Evolutionary conservation across 2,113 vertebrate species (phyloP), one percentile per base, ranked within the genome.

Genomic region (Chaetops frenatus): DNA sequence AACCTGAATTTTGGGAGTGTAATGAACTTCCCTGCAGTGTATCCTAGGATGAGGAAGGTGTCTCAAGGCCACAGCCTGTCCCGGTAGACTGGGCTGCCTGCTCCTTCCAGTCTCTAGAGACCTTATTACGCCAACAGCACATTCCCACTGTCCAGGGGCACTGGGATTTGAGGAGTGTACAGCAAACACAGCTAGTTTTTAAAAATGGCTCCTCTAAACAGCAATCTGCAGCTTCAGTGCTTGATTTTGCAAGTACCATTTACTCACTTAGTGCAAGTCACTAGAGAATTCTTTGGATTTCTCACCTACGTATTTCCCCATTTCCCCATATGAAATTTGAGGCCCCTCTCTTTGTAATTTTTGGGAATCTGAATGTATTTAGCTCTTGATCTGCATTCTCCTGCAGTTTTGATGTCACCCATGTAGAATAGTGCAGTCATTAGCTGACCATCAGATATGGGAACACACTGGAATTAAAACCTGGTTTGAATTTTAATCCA

Each of bases 231-330:
- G 82, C 72, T 91, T 82, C 91, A 81, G 54, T 78, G 66, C 91
- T 94, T 93, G 83, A 91, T 95, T 97, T 95, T 95, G 90, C 91
- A 97, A 96, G 95, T 95, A 85, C 95, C 93, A 97, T 96, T 95
- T 93, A 79, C 60, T 95, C 93, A 94, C 94, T 96, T 95, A 94
- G 71, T 64, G 42, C 72, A 73, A 95, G 79, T 74, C 96, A 76
- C 81, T 60, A 70, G 92, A 93, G 96, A 81, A 91, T 92, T 57
- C 88, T 92, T 80, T 58, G 82, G 53, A 81, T 97, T 95, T 97
- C 61, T 87, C 81, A 72, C 80, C 89, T 81, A 81, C 29, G 51
- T 44, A 51, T 90, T 91, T 95, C 87, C 14, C 5, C 57, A 76
- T 84, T 92, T 94, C 71, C 80, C 64, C 60, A 20, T 23, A 57